Evolutionary conservation across 1,140 invertebrate species (phyloP).

Genomic region (Drosophila suzukii): DNA sequence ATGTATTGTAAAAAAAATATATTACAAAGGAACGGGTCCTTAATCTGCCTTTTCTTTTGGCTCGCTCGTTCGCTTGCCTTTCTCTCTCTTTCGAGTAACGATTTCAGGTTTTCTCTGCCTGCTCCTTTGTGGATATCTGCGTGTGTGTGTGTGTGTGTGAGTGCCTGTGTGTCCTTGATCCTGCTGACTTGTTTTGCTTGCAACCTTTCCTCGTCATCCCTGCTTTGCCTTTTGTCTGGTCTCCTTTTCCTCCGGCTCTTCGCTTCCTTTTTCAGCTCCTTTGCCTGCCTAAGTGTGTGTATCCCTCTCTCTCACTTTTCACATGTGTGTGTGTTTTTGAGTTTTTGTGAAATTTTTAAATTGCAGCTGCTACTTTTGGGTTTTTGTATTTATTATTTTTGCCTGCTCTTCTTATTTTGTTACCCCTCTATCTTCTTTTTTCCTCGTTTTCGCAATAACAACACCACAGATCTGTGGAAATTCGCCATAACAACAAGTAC

Average conservation of each 20-base stretch:
- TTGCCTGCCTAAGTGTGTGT: constrained; percentile 36
- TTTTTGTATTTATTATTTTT: constrained; percentile 55
- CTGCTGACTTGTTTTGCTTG: constrained; percentile 72
- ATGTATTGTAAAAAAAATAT: constrained; percentile 15
- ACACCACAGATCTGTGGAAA: constrained; percentile 29
- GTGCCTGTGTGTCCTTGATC: constrained; percentile 66
- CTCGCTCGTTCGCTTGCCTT: constrained; percentile 29
- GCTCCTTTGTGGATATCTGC: constrained; percentile 1
- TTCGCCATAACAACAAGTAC: constrained; percentile 35
- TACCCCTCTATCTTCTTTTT: not conserved
- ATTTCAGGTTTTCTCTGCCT: constrained; percentile 57
- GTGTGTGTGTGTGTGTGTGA: constrained; percentile 1
- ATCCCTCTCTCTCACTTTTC: not conserved
- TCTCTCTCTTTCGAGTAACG: constrained; percentile 56
- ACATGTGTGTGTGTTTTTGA: constrained; percentile 20
- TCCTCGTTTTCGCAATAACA: constrained; percentile 24
- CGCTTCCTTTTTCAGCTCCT: constrained; percentile 62
- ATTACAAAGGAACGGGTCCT: constrained; percentile 79
- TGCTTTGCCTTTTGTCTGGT: constrained; percentile 38
- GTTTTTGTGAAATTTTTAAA: constrained; percentile 64
- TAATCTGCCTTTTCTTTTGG: constrained; percentile 70
- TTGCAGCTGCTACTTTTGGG: constrained; percentile 80
- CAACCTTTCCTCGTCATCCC: constrained; percentile 59
- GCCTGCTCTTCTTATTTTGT: constrained; percentile 27
- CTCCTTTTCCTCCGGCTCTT: constrained; percentile 51